Evolutionary conservation across 2,888 invertebrate species (phyloP), one percentile per base, ranked within the genome.

Genomic region (Plutella xylostella): DNA sequence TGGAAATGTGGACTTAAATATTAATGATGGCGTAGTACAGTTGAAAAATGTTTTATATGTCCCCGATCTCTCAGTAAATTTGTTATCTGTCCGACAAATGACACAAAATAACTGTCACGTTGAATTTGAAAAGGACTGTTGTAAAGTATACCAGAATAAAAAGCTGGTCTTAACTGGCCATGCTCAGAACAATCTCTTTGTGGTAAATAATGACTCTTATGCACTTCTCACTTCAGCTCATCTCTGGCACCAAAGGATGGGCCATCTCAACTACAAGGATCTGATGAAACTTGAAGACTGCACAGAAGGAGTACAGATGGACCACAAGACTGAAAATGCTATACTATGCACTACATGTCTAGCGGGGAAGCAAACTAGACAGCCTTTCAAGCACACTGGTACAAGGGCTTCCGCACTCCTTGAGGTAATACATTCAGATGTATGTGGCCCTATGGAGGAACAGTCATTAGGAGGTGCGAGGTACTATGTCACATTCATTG

Each of bases 401-500:
- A 9, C 4, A 14, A 11, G 30, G 11, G 30, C 30, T 3, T 9
- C 7, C 12, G 12, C 11, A 14, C 30, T 14, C 4, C n/a, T 30
- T 11, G 49, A 56, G 19, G 28, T 58, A 5, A 43, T 63, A 11
- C 63, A 60, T 49, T 49, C 54, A 7, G 61, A 63, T 43, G 20
- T 63, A 21, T 55, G 53, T 45, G 56, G 58, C 12, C 60, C 56
- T 9, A 53, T 57, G 55, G 53, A 51, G 46, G 46, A 41, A 22
- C 21, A 17, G 21, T 56, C 57, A 12, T 34, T 52, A 40, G 55
- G 53, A 30, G 57, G 55, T 6, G 47, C 54, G 1, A 55, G 42
- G 38, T 61, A 60, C 51, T 55, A 61, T 35, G 33, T 61, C 7
- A 51, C 51, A 4, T 61, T 62, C 43, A 47, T 58, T n/a, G 62